phyloP scores from a whole-genome alignment of 2,113 vertebrate species.

The Leucosticte australis region DNA sequence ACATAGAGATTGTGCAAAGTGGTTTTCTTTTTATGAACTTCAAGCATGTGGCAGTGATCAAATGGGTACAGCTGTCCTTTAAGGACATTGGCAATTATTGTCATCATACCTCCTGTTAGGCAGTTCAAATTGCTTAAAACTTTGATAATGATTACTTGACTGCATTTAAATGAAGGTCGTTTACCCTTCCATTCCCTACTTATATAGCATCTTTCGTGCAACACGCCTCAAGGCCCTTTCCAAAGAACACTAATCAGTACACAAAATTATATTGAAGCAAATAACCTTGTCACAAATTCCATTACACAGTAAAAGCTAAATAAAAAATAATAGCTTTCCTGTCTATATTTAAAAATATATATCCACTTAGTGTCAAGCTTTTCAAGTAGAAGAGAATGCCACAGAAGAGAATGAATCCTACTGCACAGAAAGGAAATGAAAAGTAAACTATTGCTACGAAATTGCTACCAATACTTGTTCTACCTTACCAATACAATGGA shows the following conservation, averaged over 20 bases:
- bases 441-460: neutral
- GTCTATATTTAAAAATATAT: conserved; percentile 77
- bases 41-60: conserved; percentile 61
- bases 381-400: conserved; percentile 61
- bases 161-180: conserved; percentile 73
- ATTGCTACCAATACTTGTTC: neutral
- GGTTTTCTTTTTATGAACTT: conserved; percentile 58
- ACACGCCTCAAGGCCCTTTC: conserved; percentile 69
- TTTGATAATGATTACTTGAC: conserved; percentile 79
- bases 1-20: conserved; percentile 15
- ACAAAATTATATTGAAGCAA: conserved; percentile 78
- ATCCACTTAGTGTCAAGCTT: conserved; percentile 77
- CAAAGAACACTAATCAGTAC: conserved; percentile 78
- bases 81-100: conserved; percentile 72
- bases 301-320: conserved; percentile 79
- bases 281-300: conserved; percentile 82
- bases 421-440: neutral
- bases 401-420: neutral
- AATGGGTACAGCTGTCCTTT: conserved; percentile 66
- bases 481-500: neutral
- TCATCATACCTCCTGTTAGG: conserved; percentile 70
- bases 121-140: conserved; percentile 77
- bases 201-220: conserved; percentile 59
- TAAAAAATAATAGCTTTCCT: conserved; percentile 80
- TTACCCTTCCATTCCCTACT: conserved; percentile 67